Evolutionary conservation across 2,113 vertebrate genomes (phyloP), one percentile per base, ranked within the genome.

Genomic region (Triplophysa dalaica): DNA sequence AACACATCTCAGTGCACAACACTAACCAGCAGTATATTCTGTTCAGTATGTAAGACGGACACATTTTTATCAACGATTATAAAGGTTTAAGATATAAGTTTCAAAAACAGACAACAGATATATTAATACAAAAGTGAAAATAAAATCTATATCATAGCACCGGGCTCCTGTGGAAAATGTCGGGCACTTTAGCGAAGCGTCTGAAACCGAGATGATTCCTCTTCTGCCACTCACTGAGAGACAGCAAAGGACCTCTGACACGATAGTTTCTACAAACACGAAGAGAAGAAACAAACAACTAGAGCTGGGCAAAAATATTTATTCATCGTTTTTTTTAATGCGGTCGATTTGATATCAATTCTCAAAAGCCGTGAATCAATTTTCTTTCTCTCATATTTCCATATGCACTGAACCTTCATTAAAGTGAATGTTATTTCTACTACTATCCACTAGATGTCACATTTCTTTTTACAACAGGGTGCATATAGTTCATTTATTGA

Each of bases 221-320:
- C 1, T 14, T 38, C 1, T 84, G 54, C 91, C 91, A 93, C 11
- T 89, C 81, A 0, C 11, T 1, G 2, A 93, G 85, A 0, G 85
- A 67, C 4, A 56, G 13, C 0, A 24, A 50, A 1, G 29, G 70
- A n/a, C 9, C 54, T 0, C 7, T 8, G 21, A 74, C 79, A 2
- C 52, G 67, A 62, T 89, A 90, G 63, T 89, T 92, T 1, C 91
- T 92, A 68, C 14, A 73, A 81, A 72, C 8, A 66, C 4, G 70
- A 22, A 1, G 64, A 85, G 8, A 78, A 22, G 66, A 22, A n/a
- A 13, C 14, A 38, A 41, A 41, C 19, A 8, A 76, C 17, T 29
- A 33, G 29, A 5, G 4, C 29, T 33, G 4, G 29, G 29, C 29
- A 33, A 33, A 33, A 33, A 33, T 6, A 33, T 33, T 5, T 33